phyloP scores from a whole-genome alignment of 2,113 vertebrate genomes.

The Neotoma lepida region DNA sequence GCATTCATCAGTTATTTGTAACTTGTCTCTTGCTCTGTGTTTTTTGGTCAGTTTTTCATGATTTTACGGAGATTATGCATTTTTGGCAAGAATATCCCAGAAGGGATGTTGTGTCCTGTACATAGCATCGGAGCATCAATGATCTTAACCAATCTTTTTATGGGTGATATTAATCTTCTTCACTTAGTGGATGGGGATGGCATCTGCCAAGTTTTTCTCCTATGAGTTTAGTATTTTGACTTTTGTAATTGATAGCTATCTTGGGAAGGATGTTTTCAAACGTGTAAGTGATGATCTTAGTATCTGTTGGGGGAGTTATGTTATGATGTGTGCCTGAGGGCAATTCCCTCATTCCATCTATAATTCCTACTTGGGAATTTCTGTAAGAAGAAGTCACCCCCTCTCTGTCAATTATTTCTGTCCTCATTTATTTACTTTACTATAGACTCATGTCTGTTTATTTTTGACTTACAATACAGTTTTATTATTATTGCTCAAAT shows the following conservation, averaged over 20 bases:
- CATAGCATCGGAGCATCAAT: not conserved
- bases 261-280: not conserved
- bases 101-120: not conserved
- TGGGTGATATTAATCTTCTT: not conserved
- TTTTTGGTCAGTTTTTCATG: conserved; percentile 32
- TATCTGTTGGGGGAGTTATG: conserved; percentile 5
- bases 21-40: conserved; percentile 5
- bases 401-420: not conserved
- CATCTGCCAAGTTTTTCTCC: not conserved
- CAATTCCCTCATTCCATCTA: conserved; percentile 1
- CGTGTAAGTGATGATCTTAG: not conserved
- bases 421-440: conserved; percentile 22
- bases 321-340: not conserved
- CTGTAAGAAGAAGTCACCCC: not conserved
- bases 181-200: not conserved
- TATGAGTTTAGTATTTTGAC: not conserved
- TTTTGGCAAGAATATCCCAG: conserved; percentile 27
- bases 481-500: conserved; percentile 9
- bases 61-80: conserved; percentile 28
- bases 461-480: conserved; percentile 30
- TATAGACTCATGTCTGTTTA: not conserved
- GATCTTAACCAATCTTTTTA: not conserved
- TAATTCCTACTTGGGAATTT: conserved; percentile 26
- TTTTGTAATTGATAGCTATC: conserved; percentile 22
- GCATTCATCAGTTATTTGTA: conserved; percentile 15